Evolutionary conservation across 2,888 invertebrate genomes (phyloP).

Genomic region (Cheilosia impressa): DNA sequence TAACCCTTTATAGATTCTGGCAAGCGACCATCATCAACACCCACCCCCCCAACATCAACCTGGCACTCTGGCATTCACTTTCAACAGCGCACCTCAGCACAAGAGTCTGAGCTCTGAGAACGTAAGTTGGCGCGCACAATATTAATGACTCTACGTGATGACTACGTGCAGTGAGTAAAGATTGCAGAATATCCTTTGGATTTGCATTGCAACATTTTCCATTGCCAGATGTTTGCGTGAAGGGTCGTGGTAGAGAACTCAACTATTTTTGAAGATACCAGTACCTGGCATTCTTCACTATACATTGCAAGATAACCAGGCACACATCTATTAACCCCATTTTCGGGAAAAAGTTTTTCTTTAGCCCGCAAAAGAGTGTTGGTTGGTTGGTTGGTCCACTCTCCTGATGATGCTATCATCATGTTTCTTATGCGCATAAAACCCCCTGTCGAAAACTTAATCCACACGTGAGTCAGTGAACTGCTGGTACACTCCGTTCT

Average conservation of each 20-base stretch:
- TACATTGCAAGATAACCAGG: constrained; percentile 44
- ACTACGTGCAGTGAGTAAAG: constrained; percentile 31
- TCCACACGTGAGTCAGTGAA: constrained; percentile 75
- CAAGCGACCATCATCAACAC: constrained; percentile 28
- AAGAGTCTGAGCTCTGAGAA: constrained; percentile 30
- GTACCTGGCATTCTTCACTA: constrained; percentile 61
- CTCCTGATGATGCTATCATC: constrained; percentile 60
- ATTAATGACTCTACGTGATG: constrained; percentile 75
- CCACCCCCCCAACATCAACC: neutral
- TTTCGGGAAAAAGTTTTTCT: constrained; percentile 31
- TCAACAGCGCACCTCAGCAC: constrained; percentile 26
- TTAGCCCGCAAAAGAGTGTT: neutral
- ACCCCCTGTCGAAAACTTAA: constrained; percentile 73
- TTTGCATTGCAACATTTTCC: constrained; percentile 64
- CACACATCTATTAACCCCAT: constrained; percentile 51
- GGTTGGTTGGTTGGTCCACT: constrained; percentile 53
- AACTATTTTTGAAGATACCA: constrained; percentile 37
- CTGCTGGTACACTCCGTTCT: constrained; percentile 40
- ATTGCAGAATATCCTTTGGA: constrained; percentile 36
- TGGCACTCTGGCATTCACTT: constrained; percentile 40
- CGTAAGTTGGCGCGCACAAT: constrained; percentile 63
- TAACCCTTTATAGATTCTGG: constrained; percentile 52
- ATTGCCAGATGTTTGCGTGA: constrained; percentile 61
- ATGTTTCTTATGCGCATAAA: constrained; percentile 70
- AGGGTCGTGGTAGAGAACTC: neutral